Evolutionary conservation across 2,113 vertebrate species (phyloP).

Genomic region (Onychostruthus taczanowskii): DNA sequence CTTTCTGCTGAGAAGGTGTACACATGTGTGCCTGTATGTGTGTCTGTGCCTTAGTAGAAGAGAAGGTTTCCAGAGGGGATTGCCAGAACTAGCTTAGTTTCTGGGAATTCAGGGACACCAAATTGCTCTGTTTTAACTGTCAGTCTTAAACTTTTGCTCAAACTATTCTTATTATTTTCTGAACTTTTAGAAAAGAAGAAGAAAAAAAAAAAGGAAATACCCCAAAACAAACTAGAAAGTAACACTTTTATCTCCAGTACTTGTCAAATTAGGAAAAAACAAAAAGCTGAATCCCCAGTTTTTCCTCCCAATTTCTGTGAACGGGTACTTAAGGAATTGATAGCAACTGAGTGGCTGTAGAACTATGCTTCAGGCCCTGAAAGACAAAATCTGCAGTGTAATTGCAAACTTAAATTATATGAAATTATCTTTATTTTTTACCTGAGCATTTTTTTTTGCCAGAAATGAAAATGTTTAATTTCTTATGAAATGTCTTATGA

Average conservation of each 20-base stretch:
- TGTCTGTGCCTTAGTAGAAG: background rate
- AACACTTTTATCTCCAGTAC: background rate
- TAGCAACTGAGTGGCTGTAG: background rate
- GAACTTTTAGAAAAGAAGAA: background rate
- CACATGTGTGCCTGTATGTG: background rate
- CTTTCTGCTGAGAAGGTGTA: background rate
- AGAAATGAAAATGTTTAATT: background rate
- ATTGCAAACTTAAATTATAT: background rate
- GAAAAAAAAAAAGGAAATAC: background rate
- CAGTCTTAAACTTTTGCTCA: background rate
- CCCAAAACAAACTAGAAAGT: background rate
- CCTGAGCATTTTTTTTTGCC: background rate
- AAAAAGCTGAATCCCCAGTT: background rate
- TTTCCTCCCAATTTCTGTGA: background rate
- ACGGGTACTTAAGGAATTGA: background rate
- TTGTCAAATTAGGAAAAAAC: background rate
- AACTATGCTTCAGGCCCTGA: background rate
- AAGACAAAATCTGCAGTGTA: background rate
- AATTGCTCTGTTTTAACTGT: background rate
- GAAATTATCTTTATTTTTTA: background rate
- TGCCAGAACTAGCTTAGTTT: background rate
- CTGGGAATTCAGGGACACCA: background rate
- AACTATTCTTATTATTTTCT: background rate
- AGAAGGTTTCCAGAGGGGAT: background rate
- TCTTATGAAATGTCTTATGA: no score